Evolutionary conservation across 1,140 invertebrate species (phyloP).

Genomic region (Carposina sasakii): DNA sequence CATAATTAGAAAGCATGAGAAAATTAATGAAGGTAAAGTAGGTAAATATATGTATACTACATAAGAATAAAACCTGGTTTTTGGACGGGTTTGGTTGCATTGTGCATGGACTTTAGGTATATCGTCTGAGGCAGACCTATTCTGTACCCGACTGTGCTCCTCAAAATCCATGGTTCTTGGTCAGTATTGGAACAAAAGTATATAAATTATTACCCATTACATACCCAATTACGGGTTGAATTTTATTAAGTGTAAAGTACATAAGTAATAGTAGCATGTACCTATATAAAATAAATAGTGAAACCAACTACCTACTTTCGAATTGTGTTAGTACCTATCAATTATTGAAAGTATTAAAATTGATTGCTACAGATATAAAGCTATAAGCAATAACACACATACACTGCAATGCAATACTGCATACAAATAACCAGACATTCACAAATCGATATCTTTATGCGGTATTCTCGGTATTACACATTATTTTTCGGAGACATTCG

Average conservation of each 20-base stretch:
- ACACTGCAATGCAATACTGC: constrained; percentile 42
- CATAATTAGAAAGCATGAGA: constrained; percentile 5
- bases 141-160: constrained; percentile 38
- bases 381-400: constrained; percentile 5
- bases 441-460: constrained; percentile 62
- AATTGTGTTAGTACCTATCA: no score
- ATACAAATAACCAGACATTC: constrained; percentile 25
- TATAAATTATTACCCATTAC: not conserved
- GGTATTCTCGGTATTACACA: no score
- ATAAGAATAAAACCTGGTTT: constrained; percentile 47
- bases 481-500: no score
- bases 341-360: no score
- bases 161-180: constrained; percentile 49
- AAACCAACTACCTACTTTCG: no score
- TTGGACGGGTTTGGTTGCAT: constrained; percentile 63
- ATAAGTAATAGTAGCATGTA: no score
- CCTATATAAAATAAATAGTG: no score
- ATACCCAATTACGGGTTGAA: no score
- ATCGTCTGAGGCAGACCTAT: constrained; percentile 44
- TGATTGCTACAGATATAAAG: no score
- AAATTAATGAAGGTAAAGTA: constrained; percentile 11
- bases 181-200: not conserved
- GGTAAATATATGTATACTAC: constrained; percentile 25
- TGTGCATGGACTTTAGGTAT: constrained; percentile 63
- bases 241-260: no score